phyloP scores from a whole-genome alignment of 2,888 invertebrate genomes.

The Melanostoma scalare region DNA sequence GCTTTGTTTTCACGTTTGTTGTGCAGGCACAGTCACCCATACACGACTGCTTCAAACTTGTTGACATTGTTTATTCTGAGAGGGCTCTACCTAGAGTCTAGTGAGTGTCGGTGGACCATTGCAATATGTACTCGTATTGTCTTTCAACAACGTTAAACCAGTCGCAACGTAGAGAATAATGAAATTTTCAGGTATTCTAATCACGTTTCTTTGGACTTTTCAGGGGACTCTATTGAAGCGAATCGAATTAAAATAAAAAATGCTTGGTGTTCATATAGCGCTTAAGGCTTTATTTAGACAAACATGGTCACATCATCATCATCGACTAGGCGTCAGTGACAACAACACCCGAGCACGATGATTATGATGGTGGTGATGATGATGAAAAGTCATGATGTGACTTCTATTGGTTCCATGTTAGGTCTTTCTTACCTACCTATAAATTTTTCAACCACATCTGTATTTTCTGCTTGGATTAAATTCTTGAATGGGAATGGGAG shows the following conservation, averaged over 20 bases:
- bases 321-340: neutral
- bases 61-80: conserved; percentile 4
- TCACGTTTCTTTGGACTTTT: conserved; percentile 59
- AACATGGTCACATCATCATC: conserved; percentile 15
- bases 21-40: neutral
- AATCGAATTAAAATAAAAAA: conserved; percentile 46
- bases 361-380: neutral
- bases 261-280: neutral
- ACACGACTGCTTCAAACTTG: neutral
- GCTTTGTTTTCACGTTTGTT: neutral
- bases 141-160: neutral
- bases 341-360: neutral
- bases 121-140: neutral
- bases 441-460: neutral
- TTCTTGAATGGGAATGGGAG: conserved; percentile 6
- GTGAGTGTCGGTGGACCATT: conserved; percentile 7
- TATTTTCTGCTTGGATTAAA: neutral
- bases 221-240: conserved; percentile 62
- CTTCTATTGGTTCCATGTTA: conserved; percentile 19
- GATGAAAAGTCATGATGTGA: conserved; percentile 19
- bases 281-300: neutral
- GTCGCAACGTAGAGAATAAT: neutral
- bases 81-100: neutral
- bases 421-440: conserved; percentile 8
- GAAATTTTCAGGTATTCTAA: conserved; percentile 39